Evolutionary conservation across 2,888 invertebrate genomes (phyloP).

Genomic region (Steinernema scapterisci): DNA sequence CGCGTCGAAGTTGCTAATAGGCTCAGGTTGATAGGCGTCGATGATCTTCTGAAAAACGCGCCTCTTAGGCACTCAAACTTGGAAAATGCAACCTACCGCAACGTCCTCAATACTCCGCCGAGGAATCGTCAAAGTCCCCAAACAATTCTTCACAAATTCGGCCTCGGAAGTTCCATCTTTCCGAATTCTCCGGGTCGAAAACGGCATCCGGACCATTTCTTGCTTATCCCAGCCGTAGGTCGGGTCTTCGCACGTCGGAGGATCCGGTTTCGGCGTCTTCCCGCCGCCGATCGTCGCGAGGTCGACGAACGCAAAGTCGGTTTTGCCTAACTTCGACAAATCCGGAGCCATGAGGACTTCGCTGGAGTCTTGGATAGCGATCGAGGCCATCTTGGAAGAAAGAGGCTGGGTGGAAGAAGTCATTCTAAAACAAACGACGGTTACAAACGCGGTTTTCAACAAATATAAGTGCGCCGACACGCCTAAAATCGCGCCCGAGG

Average conservation of each 20-base stretch:
- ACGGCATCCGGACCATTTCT: slow-evolving; percentile 1
- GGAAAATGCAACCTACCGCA: not conserved
- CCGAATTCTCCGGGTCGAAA: not conserved
- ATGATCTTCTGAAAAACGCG: not conserved
- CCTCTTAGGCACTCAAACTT: not conserved
- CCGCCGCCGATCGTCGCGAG: not conserved
- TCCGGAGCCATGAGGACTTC: not conserved
- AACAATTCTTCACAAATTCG: not conserved
- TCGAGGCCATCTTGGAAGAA: not conserved
- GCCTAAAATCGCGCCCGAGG: no score
- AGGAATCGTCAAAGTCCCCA: not conserved
- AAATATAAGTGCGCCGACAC: no score
- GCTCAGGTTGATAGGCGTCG: not conserved
- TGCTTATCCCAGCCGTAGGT: not conserved
- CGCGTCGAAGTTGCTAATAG: not conserved
- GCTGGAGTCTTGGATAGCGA: not conserved
- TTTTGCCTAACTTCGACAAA: not conserved
- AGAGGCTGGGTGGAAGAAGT: no score
- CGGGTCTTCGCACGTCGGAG: not conserved
- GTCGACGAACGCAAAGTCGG: not conserved
- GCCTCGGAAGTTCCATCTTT: not conserved
- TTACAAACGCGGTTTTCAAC: no score
- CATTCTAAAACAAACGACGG: no score
- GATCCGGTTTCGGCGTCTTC: not conserved
- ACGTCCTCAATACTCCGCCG: not conserved